Evolutionary conservation across 1,140 invertebrate genomes (phyloP).

Genomic region (Apis mellifera): DNA sequence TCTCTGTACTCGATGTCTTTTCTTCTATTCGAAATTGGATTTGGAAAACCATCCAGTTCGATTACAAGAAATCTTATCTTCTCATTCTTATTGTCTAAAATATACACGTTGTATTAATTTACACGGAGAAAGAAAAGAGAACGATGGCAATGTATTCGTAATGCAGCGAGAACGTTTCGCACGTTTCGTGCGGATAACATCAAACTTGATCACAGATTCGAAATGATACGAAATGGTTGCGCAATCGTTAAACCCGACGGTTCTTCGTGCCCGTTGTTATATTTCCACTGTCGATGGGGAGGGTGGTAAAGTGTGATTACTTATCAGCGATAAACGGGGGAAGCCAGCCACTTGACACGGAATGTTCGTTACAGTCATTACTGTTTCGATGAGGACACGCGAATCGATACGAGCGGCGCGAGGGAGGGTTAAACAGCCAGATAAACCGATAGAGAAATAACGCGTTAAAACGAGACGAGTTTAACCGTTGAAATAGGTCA

Average conservation of each 20-base stretch:
- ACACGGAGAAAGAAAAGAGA: no score
- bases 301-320: slow-evolving; percentile 31
- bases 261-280: neutral
- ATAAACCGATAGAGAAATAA: slow-evolving; percentile 62
- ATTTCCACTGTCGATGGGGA: slow-evolving; percentile 1
- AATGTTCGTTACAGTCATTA: slow-evolving; percentile 59
- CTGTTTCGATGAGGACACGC: slow-evolving; percentile 37
- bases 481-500: neutral
- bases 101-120: no score
- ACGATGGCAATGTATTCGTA: no score
- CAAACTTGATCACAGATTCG: neutral
- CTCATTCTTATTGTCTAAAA: no score
- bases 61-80: no score
- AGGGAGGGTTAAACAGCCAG: slow-evolving; percentile 43
- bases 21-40: no score
- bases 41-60: no score
- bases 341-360: slow-evolving; percentile 41
- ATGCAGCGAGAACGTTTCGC: no score
- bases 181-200: no score
- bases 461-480: slow-evolving; percentile 11
- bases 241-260: neutral
- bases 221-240: slow-evolving; percentile 2
- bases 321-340: slow-evolving; percentile 30
- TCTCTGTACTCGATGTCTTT: no score
- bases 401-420: slow-evolving; percentile 43